Percentiles rank a stretch among this genome's conserved stretches.
These are phyloP conservation scores for Nomada hirtipes DNA, from an alignment of 2,888 invertebrate genomes.

Conservation along the genomic window DNA sequence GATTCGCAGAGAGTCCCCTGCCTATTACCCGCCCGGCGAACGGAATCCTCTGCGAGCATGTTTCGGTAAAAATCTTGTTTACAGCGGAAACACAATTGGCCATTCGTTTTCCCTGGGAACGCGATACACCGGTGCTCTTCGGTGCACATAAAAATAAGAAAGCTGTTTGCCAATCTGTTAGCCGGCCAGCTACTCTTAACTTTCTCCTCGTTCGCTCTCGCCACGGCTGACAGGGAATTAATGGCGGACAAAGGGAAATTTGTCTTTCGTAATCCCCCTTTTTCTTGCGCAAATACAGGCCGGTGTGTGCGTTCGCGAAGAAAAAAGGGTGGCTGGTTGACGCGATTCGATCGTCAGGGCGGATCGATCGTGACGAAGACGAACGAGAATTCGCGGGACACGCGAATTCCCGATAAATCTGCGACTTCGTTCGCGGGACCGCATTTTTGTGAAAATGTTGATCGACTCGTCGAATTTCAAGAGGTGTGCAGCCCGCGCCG, in stretches of 20 bases:
- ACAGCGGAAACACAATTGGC: constrained; percentile 44
- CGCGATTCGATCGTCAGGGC: background rate
- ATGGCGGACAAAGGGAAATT: constrained; percentile 47
- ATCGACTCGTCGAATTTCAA: background rate
- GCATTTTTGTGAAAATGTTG: background rate
- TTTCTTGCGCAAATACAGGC: constrained; percentile 18
- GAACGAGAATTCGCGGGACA: constrained; percentile 11
- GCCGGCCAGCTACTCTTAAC: constrained; percentile 15
- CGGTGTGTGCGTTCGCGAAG: background rate
- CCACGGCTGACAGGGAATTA: constrained; percentile 11
- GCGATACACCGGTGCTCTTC: constrained; percentile 9
- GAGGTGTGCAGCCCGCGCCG: background rate
- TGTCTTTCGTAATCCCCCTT: constrained; percentile 29
- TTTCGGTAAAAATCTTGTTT: constrained; percentile 64
- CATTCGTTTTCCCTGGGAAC: constrained; percentile 17
- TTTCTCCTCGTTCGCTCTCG: constrained; percentile 18
- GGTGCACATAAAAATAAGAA: constrained; percentile 23
- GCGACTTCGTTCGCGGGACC: background rate
- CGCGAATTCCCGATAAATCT: constrained; percentile 10
- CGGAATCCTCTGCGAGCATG: constrained; percentile 23
- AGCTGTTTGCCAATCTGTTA: constrained; percentile 52
- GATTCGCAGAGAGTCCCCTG: constrained; percentile 58
- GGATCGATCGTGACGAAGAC: background rate
- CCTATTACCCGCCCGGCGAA: constrained; percentile 51
- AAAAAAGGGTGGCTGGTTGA: background rate